Percentiles rank a stretch among this genome's conserved stretches.
Evolutionary conservation across 1,140 invertebrate genomes (phyloP).

Genomic region (Bombus consobrinus): DNA sequence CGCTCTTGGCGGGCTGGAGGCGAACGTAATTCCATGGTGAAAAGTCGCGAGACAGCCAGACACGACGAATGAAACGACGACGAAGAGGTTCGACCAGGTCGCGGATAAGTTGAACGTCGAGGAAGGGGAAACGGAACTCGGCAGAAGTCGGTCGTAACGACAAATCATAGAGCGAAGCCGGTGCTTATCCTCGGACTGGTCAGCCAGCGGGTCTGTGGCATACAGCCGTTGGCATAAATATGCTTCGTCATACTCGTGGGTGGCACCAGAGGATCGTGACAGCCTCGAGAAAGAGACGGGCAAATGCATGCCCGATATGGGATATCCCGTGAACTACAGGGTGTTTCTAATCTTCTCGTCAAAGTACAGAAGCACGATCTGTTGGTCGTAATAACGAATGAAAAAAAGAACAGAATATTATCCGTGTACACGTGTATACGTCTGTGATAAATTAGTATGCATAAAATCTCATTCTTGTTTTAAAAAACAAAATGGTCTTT

Average conservation of each 20-base stretch:
- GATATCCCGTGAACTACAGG: not conserved
- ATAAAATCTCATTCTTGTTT: too few relatives aligned
- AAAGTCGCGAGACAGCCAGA: constrained; percentile 25
- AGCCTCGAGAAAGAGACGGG: not conserved
- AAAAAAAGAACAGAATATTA: not conserved
- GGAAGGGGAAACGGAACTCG: constrained; percentile 36
- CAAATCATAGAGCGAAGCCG: constrained; percentile 46
- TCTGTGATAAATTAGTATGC: too few relatives aligned
- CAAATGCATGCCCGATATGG: not conserved
- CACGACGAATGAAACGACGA: not conserved
- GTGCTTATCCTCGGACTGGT: constrained; percentile 42
- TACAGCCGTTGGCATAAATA: constrained; percentile 30
- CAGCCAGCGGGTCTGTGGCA: constrained; percentile 44
- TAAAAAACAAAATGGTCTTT: too few relatives aligned
- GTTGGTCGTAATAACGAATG: not conserved
- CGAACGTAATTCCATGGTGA: constrained; percentile 44
- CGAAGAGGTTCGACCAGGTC: constrained; percentile 25
- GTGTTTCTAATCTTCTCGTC: not conserved
- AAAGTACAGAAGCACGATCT: not conserved
- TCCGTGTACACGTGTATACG: not conserved
- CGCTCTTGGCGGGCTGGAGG: not conserved
- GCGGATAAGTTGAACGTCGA: not conserved
- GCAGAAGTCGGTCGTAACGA: constrained; percentile 50
- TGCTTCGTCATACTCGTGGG: constrained; percentile 7
- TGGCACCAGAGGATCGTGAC: not conserved